Percentiles rank a stretch among this genome's conserved stretches.
These are phyloP conservation scores for Hirtodrosophila cameraria DNA, from an alignment of 2,888 invertebrate species.

Conservation along the genomic window DNA sequence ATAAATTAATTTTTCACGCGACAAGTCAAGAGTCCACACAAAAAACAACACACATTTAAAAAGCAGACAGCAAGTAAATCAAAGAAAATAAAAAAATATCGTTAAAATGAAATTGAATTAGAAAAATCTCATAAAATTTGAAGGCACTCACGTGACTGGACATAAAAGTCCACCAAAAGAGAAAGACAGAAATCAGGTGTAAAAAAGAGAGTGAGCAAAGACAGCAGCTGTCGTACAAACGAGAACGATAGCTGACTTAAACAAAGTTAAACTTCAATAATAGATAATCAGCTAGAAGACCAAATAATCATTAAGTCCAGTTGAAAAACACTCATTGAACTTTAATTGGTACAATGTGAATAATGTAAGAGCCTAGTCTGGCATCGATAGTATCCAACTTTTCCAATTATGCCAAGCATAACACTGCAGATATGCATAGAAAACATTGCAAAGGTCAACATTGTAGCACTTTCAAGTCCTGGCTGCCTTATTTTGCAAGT, in stretches of 20 bases:
- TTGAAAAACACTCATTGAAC: constrained; percentile 22
- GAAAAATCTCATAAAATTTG: constrained; percentile 63
- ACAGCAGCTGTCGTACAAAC: background rate
- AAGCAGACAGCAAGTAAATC: constrained; percentile 41
- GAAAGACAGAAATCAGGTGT: background rate
- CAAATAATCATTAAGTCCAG: constrained; percentile 21
- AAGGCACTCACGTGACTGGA: constrained; percentile 46
- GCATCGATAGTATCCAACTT: constrained; percentile 44
- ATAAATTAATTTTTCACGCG: constrained; percentile 60
- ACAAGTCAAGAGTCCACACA: constrained; percentile 16
- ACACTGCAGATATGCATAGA: constrained; percentile 5
- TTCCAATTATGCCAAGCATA: constrained; percentile 63
- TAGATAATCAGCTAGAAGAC: constrained; percentile 28
- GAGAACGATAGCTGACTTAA: background rate
- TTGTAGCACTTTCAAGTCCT: constrained; percentile 1
- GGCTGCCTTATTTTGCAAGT: constrained; percentile 22
- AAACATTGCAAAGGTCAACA: background rate
- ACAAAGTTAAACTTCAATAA: constrained; percentile 12
- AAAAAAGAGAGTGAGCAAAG: background rate
- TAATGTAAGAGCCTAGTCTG: constrained; percentile 20
- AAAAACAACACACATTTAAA: constrained; percentile 6
- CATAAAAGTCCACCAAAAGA: constrained; percentile 20
- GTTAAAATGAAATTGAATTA: constrained; percentile 68
- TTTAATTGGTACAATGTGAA: constrained; percentile 38
- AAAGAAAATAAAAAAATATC: constrained; percentile 55